Base-by-base conservation (phyloP, 2,113 vertebrate genomes). In the Hirundichthys speculiger region DNA sequence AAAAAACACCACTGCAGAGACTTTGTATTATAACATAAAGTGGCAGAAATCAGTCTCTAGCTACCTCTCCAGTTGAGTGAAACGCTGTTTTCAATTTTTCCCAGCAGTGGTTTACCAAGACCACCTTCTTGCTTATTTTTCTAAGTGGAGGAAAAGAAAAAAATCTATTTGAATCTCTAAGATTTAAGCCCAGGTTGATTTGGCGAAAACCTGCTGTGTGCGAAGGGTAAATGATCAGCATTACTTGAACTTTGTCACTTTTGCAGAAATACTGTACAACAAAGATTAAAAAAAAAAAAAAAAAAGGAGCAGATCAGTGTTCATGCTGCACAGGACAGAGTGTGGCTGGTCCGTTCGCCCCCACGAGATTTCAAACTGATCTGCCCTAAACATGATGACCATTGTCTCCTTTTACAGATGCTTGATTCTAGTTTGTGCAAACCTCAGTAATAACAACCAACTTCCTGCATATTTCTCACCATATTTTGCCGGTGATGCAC, bases 11-110 rank as follows among this genome's bases (percentile, higher is more conserved):
- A 87, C 82, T 89, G 82, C 82, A 85, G 73, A 70, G 65, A 77
- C 11, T 34, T 34, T 49, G 64, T 65, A 55, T 82, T 72, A 43
- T 62, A 56, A 79, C 54, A 55, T 69, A 86, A 67, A 79, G 43
- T 27, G 51, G 70, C 77, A 73, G 69, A 79, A 73, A 75, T 72
- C 49, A 38, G 48, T 76, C 57, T 63, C 51, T 68, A 85, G 83
- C 88, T 92, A 88, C 91, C 89, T 91, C 90, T 90, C 55, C 69
- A 69, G 45, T 15, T 65, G 51, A 83, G 64, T 73, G 69, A 82
- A 61, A 66, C 77, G 54, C 64, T 65, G 55, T 61, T 86, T 79
- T 30, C 57, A 62, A 53, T 18, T 49, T 59, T 52, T 69, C 39
- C 51, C 57, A 72, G 45, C 54, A 14, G 30, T 63, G n/a, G 18